Conservation (phyloP, 2,888 invertebrate genomes). For the Macropis europaea region DNA sequence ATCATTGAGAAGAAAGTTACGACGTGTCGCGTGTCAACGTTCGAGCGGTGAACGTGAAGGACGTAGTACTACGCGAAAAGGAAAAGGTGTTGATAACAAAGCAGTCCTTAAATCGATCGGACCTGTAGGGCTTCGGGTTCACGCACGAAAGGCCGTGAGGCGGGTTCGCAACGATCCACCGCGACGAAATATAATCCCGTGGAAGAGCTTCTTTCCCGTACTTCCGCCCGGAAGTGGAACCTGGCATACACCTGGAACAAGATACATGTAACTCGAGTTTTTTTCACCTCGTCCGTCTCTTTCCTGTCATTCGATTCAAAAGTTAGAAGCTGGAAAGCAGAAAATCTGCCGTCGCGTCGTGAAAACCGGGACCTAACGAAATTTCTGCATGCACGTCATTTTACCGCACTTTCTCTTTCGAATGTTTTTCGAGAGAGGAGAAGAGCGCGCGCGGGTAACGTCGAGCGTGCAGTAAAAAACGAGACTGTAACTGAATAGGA, state of each 20-base stretch:
- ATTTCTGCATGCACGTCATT: too few species aligned
- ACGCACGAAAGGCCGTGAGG: not conserved
- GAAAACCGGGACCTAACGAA: too few species aligned
- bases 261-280: slow-evolving; percentile 2
- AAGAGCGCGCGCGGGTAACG: too few species aligned
- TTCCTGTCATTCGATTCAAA: not conserved
- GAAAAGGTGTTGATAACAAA: slow-evolving; percentile 25
- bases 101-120: slow-evolving; percentile 47
- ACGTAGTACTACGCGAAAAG: not conserved
- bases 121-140: slow-evolving; percentile 45
- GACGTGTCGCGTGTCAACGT: too few species aligned
- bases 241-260: slow-evolving; percentile 12
- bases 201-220: slow-evolving; percentile 49
- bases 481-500: too few species aligned
- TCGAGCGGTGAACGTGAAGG: not conserved
- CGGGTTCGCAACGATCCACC: slow-evolving; percentile 20
- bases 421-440: too few species aligned
- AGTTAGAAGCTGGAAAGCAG: too few species aligned
- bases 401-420: too few species aligned
- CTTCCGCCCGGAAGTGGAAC: slow-evolving; percentile 41
- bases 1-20: too few species aligned
- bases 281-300: not conserved
- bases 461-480: too few species aligned
- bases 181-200: slow-evolving; percentile 52
- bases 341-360: too few species aligned